A percentile compares a stretch with the other conserved stretches of the same genome.
Evolutionary conservation across 2,113 vertebrate species (phyloP).

Genomic region (Atlantisia rogersi): DNA sequence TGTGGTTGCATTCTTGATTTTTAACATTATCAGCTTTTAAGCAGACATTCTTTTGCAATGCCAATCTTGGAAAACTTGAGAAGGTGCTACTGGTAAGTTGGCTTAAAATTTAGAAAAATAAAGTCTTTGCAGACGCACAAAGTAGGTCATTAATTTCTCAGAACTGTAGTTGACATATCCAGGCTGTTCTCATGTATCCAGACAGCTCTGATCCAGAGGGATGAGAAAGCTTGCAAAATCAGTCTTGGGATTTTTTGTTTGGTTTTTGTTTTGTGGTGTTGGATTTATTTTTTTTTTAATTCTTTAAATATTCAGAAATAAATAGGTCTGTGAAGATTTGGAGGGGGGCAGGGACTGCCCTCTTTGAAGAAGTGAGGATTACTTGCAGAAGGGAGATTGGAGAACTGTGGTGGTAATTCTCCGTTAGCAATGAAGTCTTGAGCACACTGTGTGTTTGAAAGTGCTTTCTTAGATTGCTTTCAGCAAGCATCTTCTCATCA

Average conservation of each 20-base stretch:
- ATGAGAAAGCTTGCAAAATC: not conserved
- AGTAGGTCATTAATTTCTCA: not conserved
- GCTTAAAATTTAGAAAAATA: not conserved
- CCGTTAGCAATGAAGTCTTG: not conserved
- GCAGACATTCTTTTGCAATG: not conserved
- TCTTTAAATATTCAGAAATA: not conserved
- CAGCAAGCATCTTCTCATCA: no score
- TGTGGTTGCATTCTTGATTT: not conserved
- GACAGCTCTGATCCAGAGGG: not conserved
- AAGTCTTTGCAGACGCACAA: not conserved
- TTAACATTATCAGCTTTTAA: not conserved
- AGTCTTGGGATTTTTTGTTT: not conserved
- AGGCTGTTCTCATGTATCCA: not conserved
- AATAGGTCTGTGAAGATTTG: not conserved
- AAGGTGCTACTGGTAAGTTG: not conserved
- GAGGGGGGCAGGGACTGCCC: accelerated
- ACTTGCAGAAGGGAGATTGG: not conserved
- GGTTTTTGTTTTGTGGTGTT: no score
- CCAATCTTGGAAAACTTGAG: not conserved
- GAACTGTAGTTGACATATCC: not conserved
- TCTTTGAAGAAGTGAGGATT: not conserved
- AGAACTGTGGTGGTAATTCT: not conserved
- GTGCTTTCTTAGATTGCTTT: not conserved
- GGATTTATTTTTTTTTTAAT: not conserved
- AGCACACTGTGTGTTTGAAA: not conserved